Base-by-base conservation (phyloP, 2,797 vertebrate species). In the Notamacropus eugenii region DNA sequence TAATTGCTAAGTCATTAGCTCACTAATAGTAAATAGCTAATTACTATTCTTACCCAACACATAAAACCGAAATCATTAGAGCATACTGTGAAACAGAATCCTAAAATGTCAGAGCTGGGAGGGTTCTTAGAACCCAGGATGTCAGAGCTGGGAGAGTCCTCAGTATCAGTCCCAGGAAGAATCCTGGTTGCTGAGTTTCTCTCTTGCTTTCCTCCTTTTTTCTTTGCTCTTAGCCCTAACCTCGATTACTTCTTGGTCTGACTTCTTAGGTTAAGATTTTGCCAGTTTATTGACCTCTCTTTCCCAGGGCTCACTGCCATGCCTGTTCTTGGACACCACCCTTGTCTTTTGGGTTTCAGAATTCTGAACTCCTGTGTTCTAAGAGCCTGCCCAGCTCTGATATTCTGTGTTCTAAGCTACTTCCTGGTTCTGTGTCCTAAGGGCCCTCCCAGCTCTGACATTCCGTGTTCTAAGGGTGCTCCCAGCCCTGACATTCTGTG, bases 1-100 rank as follows among this genome's bases (percentile, higher is more conserved):
- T 91, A 91, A 91, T 91, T 91, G 90, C 54, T 55, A 54, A 91
- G 90, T 55, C 90, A 55, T 55, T 91, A 54, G 50, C 54, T 91
- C 54, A 54, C 54, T 54, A 91, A 91, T 54, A 91, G 90, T 54
- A 54, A 91, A 91, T 54, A 55, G 90, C 90, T 91, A 91, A 91
- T 91, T 91, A 91, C 74, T 87, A 87, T 50, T 87, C 74, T 87
- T 82, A 46, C 22, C 40, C 67, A 6, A 46, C n/a, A 82, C 19
- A 82, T 82, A 82, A 82, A 82, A 82, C 40, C 22, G 22, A 50
- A 40, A 87, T 87, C 74, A 87, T 87, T 87, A 87, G 40, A 50
- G 74, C 74, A 50, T 50, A 46, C 74, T 50, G 40, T 55, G 90
- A 91, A 54, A 50, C 24, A 3, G 74, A 46, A 46, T 87, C 40